A percentile compares a stretch with the other conserved stretches of the same genome.
Evolutionary conservation across 2,888 invertebrate species (phyloP).

Genomic region (Ashinkailepas kermadecensis): DNA sequence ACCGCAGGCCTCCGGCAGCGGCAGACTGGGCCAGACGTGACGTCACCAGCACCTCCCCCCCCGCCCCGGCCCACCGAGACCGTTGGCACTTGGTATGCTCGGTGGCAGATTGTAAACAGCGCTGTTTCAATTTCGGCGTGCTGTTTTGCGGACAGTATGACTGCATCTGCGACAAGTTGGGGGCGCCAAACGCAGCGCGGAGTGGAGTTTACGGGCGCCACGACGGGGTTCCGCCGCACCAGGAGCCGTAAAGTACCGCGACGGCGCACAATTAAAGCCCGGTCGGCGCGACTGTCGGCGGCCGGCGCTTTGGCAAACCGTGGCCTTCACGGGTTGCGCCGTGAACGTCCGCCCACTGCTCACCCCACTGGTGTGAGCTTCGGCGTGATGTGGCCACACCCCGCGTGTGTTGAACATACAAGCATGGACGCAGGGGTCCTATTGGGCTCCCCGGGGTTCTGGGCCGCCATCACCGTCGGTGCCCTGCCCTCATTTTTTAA

Average conservation of each 20-base stretch:
- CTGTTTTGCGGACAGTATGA: not conserved
- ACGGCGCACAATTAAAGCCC: not conserved
- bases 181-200: not conserved
- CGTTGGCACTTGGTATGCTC: not conserved
- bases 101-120: not conserved
- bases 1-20: too few species aligned
- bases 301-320: not conserved
- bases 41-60: not conserved
- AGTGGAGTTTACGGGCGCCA: not conserved
- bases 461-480: too few species aligned
- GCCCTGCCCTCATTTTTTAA: too few species aligned
- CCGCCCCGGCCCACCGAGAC: not conserved
- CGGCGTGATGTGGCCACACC: too few species aligned
- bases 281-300: not conserved
- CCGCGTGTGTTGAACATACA: too few species aligned
- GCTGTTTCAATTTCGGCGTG: conserved; percentile 9
- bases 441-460: too few species aligned
- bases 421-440: too few species aligned
- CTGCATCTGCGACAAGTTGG: not conserved
- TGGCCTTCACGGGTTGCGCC: too few species aligned
- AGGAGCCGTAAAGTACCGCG: not conserved
- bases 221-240: not conserved
- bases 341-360: too few species aligned
- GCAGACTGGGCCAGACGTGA: not conserved
- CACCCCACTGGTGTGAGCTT: too few species aligned